These are phyloP conservation scores for Malacoraja senta DNA, from an alignment of 2,797 vertebrate species.

Conservation along the genomic window DNA sequence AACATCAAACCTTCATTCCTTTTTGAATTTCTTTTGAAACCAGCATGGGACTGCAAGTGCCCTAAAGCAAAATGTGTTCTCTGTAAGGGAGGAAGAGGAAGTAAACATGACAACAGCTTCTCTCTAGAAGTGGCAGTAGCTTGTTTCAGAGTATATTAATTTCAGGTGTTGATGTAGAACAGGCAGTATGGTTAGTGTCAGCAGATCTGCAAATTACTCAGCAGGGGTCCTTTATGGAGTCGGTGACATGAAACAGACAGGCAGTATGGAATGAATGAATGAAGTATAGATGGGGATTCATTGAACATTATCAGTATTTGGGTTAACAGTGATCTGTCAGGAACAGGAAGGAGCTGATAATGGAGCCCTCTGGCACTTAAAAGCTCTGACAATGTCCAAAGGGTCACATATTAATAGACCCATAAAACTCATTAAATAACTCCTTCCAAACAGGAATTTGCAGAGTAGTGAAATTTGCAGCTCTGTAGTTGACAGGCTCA, in stretches of 20 bases:
- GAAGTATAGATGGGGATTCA: conserved; percentile 22
- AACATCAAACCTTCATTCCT: neutral
- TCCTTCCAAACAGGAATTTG: neutral
- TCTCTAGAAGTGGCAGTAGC: conserved; percentile 15
- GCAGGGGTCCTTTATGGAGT: conserved; percentile 33
- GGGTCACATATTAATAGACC: conserved; percentile 33
- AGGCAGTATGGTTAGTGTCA: conserved; percentile 13
- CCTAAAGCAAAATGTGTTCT: conserved; percentile 12
- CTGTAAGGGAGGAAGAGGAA: conserved; percentile 18
- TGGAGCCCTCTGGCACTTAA: conserved; percentile 39
- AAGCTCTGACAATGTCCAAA: neutral
- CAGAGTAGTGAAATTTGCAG: neutral
- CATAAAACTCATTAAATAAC: conserved; percentile 34
- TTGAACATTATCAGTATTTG: conserved; percentile 22
- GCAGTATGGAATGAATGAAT: conserved; percentile 12
- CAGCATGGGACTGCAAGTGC: neutral
- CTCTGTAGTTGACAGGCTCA: neutral
- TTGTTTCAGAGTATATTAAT: conserved; percentile 29
- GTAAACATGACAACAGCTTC: conserved; percentile 27
- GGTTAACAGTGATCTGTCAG: conserved; percentile 44
- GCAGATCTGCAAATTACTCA: conserved; percentile 22
- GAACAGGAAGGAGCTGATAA: conserved; percentile 47
- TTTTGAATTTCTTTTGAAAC: conserved; percentile 18
- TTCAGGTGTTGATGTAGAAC: conserved; percentile 31
- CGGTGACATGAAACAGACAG: conserved; percentile 35